phyloP scores from a whole-genome alignment of 2,113 vertebrate species.

The Saguinus midas region DNA sequence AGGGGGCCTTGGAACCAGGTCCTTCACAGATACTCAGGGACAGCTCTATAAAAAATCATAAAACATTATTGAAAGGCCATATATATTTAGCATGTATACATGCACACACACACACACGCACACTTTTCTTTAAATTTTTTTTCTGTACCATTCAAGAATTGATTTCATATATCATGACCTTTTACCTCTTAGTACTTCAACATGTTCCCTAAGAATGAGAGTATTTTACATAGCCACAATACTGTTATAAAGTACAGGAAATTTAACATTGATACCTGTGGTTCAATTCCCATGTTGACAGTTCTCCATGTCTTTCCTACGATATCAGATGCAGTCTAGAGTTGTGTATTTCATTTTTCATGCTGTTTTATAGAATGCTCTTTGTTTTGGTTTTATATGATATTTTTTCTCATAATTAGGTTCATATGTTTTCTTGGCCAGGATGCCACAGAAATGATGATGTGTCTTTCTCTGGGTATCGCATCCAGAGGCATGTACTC shows the following conservation, averaged over 20 bases:
- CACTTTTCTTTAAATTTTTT: background rate
- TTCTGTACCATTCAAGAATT: background rate
- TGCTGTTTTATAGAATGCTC: background rate
- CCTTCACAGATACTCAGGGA: background rate
- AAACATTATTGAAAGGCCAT: background rate
- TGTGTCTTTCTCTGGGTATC: background rate
- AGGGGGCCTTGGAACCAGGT: background rate
- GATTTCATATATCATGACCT: background rate
- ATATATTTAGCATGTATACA: background rate
- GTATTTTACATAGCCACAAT: background rate
- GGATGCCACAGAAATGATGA: too few relatives aligned
- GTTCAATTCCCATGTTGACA: background rate
- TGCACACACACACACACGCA: too few relatives aligned
- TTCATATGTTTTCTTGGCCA: background rate
- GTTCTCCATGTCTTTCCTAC: background rate
- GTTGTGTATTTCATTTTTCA: background rate
- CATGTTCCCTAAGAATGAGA: background rate
- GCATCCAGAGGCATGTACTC: background rate
- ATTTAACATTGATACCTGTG: background rate
- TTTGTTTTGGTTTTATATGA: background rate
- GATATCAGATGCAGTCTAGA: background rate
- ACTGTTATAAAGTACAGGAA: background rate
- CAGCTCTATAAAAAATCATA: background rate
- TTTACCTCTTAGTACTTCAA: background rate
- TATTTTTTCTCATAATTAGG: background rate